Evolutionary conservation across 2,797 vertebrate species (phyloP), one percentile per base, ranked within the genome.

Genomic region (Tauraco hartlaubi): DNA sequence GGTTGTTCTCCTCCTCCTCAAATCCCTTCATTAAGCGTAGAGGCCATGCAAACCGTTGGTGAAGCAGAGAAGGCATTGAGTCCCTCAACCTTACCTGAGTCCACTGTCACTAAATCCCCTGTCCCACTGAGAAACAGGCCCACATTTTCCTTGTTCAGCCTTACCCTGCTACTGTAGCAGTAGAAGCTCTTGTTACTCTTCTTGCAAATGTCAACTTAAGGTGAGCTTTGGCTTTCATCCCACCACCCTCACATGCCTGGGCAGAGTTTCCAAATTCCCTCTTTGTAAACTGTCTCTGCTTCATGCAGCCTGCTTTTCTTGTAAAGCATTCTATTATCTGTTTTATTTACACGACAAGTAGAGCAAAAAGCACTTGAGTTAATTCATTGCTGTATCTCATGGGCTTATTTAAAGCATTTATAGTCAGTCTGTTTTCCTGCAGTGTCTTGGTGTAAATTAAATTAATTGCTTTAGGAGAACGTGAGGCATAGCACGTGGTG

Each of bases 1-100:
- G 0, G 17, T 48, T 4, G 1, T 54, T 54, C 29, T 26, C 12
- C 12, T 56, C 56, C 35, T 74, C 16, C 13, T 74, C 0, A 0
- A 73, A 44, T 29, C 37, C 46, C 17, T 73, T 51, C 21, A 15
- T 23, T 77, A 48, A 67, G 12, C 23, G 62, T 12, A 39, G 39
- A 77, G 39, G 7, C 16, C 52, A 71, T 25, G 28, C 39, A 58
- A 12, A 10, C 5, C 68, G 23, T 14, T 62, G 29, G 14, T 25
- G 22, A 78, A 74, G 11, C 43, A 58, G 48, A 81, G 51, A 37
- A 33, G 10, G 1, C 10, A 44, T 28, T 7, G 48, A 17, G 17
- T 61, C 22, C 4, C 6, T 52, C 48, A 41, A 26, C 49, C 9
- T 79, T 71, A 18, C 22, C 23, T 9, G 46, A 15, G 9, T 55